Conservation (phyloP, 1,140 invertebrate genomes). For the Drosophila virilis region DNA sequence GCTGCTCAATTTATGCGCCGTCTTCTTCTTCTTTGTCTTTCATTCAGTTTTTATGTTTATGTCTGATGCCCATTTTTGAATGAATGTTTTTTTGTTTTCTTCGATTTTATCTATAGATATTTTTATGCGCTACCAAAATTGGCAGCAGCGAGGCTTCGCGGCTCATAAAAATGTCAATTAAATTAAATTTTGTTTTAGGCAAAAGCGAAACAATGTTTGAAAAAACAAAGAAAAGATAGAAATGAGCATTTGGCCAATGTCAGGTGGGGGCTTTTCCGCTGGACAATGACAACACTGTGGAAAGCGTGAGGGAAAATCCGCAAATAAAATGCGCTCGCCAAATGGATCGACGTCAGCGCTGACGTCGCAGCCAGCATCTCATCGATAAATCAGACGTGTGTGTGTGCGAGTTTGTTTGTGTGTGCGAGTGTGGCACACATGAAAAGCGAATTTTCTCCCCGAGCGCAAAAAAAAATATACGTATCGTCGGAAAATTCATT, state of each 20-base stretch:
- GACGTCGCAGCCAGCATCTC: slow-evolving; percentile 68
- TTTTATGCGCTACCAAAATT: slow-evolving; percentile 54
- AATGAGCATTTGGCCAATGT: slow-evolving; percentile 14
- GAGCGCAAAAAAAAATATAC: slow-evolving; percentile 56
- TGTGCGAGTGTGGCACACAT: slow-evolving; percentile 56
- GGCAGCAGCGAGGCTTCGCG: slow-evolving; percentile 48
- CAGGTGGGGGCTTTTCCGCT: too few species aligned
- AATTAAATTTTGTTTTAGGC: slow-evolving; percentile 1
- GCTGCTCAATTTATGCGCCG: slow-evolving; percentile 21
- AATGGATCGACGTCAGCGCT: slow-evolving; percentile 69
- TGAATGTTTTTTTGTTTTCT: slow-evolving; percentile 14
- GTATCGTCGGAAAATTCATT: slow-evolving; percentile 74
- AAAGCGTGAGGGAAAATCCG: slow-evolving; percentile 49
- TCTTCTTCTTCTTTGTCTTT: slow-evolving; percentile 43
- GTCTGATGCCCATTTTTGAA: slow-evolving; percentile 62
- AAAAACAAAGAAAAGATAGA: neutral
- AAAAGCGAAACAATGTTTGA: slow-evolving; percentile 14
- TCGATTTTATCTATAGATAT: slow-evolving; percentile 36
- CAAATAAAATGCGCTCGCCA: slow-evolving; percentile 48
- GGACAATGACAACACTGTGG: slow-evolving; percentile 32
- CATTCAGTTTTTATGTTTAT: slow-evolving; percentile 63
- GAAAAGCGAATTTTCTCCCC: slow-evolving; percentile 80
- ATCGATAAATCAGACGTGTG: slow-evolving; percentile 55
- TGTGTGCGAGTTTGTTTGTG: slow-evolving; percentile 13
- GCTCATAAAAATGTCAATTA: slow-evolving; percentile 39